Conservation (phyloP, 2,797 vertebrate genomes). For the Platalea minor region DNA sequence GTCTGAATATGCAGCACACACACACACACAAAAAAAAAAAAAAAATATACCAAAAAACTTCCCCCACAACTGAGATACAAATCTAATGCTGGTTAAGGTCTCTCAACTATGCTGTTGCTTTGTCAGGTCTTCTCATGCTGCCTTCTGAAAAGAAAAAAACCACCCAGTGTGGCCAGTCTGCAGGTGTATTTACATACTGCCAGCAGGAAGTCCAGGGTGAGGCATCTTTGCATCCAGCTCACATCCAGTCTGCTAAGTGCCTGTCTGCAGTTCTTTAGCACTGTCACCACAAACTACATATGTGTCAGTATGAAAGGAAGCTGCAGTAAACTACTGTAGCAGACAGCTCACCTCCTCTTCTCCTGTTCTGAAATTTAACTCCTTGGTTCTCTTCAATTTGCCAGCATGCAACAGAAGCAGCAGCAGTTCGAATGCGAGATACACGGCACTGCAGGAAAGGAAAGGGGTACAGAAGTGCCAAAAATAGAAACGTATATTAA, state of each 20-base stretch:
- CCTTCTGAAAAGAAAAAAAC: conserved; percentile 33
- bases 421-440: conserved; percentile 16
- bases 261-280: conserved; percentile 76
- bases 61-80: conserved; percentile 53
- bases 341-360: conserved; percentile 73
- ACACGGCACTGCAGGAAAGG: conserved; percentile 36
- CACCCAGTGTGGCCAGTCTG: conserved; percentile 71
- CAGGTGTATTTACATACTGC: conserved; percentile 83
- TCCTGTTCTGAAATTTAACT: conserved; percentile 62
- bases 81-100: conserved; percentile 52
- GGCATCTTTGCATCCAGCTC: conserved; percentile 78
- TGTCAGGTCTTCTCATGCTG: conserved; percentile 66
- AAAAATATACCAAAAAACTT: conserved; percentile 46
- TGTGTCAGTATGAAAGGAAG: conserved; percentile 71
- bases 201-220: conserved; percentile 75
- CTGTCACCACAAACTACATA: conserved; percentile 75
- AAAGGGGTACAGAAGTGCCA: conserved; percentile 34
- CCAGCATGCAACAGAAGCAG: conserved; percentile 31
- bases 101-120: conserved; percentile 74
- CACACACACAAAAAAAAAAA: too few species aligned
- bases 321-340: conserved; percentile 70
- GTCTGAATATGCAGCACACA: conserved; percentile 63
- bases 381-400: conserved; percentile 57
- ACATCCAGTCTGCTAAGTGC: conserved; percentile 78
- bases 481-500: conserved; percentile 47